Evolutionary conservation across 2,888 invertebrate genomes (phyloP).

Genomic region (Mythimna ferrago): DNA sequence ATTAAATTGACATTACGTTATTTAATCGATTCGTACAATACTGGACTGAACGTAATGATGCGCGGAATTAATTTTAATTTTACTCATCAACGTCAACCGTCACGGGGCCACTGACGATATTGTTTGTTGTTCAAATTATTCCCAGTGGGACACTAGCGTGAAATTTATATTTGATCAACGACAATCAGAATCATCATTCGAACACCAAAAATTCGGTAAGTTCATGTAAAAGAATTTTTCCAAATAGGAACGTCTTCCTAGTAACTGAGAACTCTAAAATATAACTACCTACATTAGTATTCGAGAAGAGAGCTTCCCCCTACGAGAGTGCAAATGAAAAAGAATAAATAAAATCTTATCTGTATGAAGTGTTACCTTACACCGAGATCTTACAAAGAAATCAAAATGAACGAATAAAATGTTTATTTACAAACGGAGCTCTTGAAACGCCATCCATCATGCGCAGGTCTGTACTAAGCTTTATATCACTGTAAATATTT

Average conservation of each 20-base stretch:
- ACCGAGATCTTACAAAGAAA: slow-evolving; percentile 59
- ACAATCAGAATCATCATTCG: neutral
- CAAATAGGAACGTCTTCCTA: neutral
- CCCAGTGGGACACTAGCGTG: slow-evolving; percentile 20
- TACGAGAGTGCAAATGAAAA: slow-evolving; percentile 45
- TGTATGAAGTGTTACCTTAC: slow-evolving; percentile 64
- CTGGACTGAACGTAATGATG: slow-evolving; percentile 47
- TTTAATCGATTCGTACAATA: slow-evolving; percentile 74
- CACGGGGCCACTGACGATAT: slow-evolving; percentile 32
- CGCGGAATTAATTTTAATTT: slow-evolving; percentile 60
- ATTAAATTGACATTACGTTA: slow-evolving; percentile 82
- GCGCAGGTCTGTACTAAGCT: slow-evolving; percentile 43
- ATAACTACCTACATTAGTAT: slow-evolving; percentile 32
- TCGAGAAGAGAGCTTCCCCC: slow-evolving; percentile 31
- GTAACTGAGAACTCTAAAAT: neutral
- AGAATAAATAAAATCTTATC: slow-evolving; percentile 55
- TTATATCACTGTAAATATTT: slow-evolving; percentile 60
- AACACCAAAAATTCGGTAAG: neutral
- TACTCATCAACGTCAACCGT: slow-evolving; percentile 46
- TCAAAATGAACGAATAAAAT: slow-evolving; percentile 59
- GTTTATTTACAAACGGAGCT: slow-evolving; percentile 59
- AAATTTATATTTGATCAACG: slow-evolving; percentile 7
- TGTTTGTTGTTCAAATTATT: slow-evolving; percentile 38
- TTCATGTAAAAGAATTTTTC: neutral
- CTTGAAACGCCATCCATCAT: slow-evolving; percentile 47